Conservation (phyloP, 1,140 invertebrate species). For the Leptoteleia sp. region DNA sequence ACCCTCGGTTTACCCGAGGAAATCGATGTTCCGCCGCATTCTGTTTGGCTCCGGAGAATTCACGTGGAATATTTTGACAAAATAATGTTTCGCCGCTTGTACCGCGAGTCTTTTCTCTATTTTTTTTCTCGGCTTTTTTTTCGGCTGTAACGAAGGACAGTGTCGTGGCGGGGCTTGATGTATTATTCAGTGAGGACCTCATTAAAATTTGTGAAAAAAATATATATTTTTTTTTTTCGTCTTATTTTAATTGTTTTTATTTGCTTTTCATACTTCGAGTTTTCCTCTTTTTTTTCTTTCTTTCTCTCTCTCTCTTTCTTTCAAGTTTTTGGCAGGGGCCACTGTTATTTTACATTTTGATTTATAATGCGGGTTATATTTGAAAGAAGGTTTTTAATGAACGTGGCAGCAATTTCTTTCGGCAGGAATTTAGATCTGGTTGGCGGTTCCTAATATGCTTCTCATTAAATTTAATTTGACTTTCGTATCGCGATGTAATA, state of each 20-base stretch:
- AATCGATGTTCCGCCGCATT: conserved; percentile 55
- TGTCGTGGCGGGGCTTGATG: conserved; percentile 1
- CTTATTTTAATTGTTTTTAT: too few relatives aligned
- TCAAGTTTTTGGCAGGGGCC: too few relatives aligned
- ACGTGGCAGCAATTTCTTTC: conserved; percentile 1
- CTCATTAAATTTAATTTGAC: conserved; percentile 46
- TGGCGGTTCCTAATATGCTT: conserved; percentile 19
- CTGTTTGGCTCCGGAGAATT: conserved; percentile 10
- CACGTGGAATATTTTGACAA: conserved; percentile 48
- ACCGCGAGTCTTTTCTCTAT: not conserved
- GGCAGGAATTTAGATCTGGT: conserved; percentile 16
- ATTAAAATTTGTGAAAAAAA: conserved; percentile 35
- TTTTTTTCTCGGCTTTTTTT: too few relatives aligned
- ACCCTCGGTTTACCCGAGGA: conserved; percentile 35
- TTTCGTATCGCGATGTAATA: not conserved
- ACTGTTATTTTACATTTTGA: too few relatives aligned
- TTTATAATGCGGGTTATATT: not conserved
- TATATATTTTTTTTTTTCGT: not conserved
- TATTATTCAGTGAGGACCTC: conserved; percentile 37
- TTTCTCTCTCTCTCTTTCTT: too few relatives aligned
- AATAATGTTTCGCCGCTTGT: conserved; percentile 7
- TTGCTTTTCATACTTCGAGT: too few relatives aligned
- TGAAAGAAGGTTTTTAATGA: conserved; percentile 44
- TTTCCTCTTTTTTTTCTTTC: too few relatives aligned
- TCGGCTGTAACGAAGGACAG: not conserved